Percentiles rank a stretch among this genome's conserved stretches.
Conservation (phyloP, 2,888 invertebrate genomes). For the Orgyia antiqua region DNA sequence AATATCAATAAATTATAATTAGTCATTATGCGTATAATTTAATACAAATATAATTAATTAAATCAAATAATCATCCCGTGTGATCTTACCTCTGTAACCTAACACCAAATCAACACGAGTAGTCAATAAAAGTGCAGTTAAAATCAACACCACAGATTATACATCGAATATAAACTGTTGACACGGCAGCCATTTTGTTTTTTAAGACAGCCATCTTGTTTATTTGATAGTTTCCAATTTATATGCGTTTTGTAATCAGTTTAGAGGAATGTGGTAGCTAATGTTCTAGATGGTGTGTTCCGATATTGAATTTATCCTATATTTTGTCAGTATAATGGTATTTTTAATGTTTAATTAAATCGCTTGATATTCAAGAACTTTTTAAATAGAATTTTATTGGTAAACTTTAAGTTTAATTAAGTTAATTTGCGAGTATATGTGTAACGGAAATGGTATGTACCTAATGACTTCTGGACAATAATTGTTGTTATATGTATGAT, state of each 20-base stretch:
- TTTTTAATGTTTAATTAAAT: slow-evolving; percentile 4
- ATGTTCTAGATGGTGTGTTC: slow-evolving; percentile 4
- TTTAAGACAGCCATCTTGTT: slow-evolving; percentile 21
- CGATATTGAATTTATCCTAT: slow-evolving; percentile 3
- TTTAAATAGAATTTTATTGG: not conserved
- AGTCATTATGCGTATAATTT: no score
- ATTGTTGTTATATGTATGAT: no score
- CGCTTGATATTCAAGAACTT: not conserved
- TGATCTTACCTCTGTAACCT: slow-evolving; percentile 28
- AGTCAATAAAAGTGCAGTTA: slow-evolving; percentile 58
- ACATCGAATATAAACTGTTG: slow-evolving; percentile 25
- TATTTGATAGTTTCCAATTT: slow-evolving; percentile 21
- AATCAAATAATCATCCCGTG: slow-evolving; percentile 28
- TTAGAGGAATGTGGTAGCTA: slow-evolving; percentile 6
- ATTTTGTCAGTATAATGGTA: slow-evolving; percentile 4
- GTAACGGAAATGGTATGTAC: not conserved
- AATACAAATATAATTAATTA: no score
- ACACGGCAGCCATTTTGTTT: slow-evolving; percentile 21
- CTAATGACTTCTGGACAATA: no score
- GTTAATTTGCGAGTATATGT: not conserved
- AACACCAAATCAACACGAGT: slow-evolving; percentile 49
- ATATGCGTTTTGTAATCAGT: slow-evolving; percentile 6
- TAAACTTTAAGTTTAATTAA: not conserved
- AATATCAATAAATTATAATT: no score
- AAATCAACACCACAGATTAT: slow-evolving; percentile 28